Evolutionary conservation across 2,888 invertebrate genomes (phyloP), one percentile per base, ranked within the genome.

Genomic region (Branchinecta sandiegonensis): DNA sequence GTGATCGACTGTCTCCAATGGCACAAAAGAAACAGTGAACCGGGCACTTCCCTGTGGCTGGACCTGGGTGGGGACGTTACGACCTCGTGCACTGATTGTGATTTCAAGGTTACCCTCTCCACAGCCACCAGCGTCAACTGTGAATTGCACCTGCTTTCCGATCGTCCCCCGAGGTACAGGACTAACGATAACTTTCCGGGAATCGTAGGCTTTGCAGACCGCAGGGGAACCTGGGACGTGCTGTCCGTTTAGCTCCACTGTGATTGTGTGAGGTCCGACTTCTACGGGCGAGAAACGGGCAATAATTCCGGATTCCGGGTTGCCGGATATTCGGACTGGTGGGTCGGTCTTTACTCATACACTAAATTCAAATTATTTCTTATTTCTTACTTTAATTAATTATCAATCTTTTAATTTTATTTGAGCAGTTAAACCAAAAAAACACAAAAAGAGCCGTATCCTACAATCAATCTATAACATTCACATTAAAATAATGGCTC

Each of bases 61-160:
- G 65, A 94, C 94, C 83, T 94, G 94, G 68, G 94, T 94, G 66
- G 94, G 94, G 75, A 95, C 93, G 77, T 95, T 92, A 72, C 91
- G 84, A 68, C 94, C 92, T 77, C 90, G 84, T 65, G 94, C 91
- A 71, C 92, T 91, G 74, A 99, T 94, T 66, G 94, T 94, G 73
- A 97, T 96, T 80, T 97, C 96, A 73, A 97, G 81, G 78, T 93
- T 93, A 68, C 97, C 97, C 80, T 96, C 96, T 11, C 97, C 97
- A 66, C 96, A 94, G 77, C 93, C 89, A 72, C 91, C 91, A 5
- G 95, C 95, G 78, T 97, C 95, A 67, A 96, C 94, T 17, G 90
- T 90, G 76, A 95, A 89, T 75, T 94, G 92, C n/a, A 94, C 90
- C 7, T 92, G 87, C 72, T 93, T 86, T 67, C 94, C 94, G 11